Conservation (phyloP, 2,113 vertebrate species). For the Motacilla alba region DNA sequence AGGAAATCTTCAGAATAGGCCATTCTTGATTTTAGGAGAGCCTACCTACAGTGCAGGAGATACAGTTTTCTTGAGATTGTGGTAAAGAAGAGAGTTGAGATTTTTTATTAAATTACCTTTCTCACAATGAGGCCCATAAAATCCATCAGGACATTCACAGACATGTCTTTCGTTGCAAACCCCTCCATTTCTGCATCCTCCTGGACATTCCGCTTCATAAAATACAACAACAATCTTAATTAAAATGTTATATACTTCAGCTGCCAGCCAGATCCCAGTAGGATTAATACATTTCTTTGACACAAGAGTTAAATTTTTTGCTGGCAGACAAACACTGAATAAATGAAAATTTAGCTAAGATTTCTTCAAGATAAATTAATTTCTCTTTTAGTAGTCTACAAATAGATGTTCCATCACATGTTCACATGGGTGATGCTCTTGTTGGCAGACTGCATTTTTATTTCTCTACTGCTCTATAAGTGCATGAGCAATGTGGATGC, state of each 20-base stretch:
- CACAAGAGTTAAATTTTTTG: neutral
- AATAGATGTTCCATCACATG: neutral
- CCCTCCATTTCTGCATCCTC: conserved; percentile 87
- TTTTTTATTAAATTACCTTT: conserved; percentile 77
- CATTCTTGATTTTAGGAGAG: neutral
- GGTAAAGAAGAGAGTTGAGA: neutral
- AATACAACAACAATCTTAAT: conserved; percentile 34
- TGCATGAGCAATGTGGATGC: neutral
- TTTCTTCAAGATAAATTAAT: neutral
- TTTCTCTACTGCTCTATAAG: neutral
- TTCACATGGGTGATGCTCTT: fast-evolving
- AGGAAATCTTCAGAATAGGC: neutral
- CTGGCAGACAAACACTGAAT: neutral
- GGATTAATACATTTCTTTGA: neutral
- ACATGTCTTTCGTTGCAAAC: conserved; percentile 84
- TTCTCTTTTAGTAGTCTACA: neutral
- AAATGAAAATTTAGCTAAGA: neutral
- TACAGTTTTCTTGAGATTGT: neutral
- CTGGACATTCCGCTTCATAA: conserved; percentile 83
- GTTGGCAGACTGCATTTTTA: neutral
- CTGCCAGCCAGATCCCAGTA: neutral
- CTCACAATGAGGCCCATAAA: conserved; percentile 87
- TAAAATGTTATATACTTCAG: neutral
- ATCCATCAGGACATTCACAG: conserved; percentile 87
- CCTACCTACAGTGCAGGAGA: neutral